Base-by-base conservation (phyloP, 2,888 invertebrate species). In the Choreutis nemorana region DNA sequence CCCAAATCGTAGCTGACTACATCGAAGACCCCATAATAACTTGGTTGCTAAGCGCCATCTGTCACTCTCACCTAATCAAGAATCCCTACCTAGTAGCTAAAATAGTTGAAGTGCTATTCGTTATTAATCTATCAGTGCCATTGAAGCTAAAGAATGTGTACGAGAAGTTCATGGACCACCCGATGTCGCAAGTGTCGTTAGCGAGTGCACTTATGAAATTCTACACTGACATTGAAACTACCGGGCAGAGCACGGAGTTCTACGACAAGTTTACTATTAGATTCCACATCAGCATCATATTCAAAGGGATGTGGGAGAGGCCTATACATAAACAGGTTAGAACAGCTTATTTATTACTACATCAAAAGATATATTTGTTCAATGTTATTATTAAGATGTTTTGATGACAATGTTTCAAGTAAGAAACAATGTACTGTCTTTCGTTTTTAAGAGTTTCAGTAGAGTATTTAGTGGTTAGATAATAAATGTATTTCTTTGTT, bases 201-300 rank as follows among this genome's bases (percentile, higher is more conserved):
- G 92, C 96, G 1, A 90, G 94, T 43, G 89, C 91, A 10, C 82
- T 99, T 21, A 97, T 98, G 95, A 94, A 94, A 70, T 99, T 99
- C 79, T 99, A 99, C 72, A 95, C 97, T 46, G 97, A 97, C 51
- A 94, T 97, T 31, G 98, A 98, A 79, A 93, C 94, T 7, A 98
- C 97, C 6, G 98, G 98, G 6, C 93, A 97, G 44, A 95, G 94
- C 67, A 95, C 94, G 18, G 99, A 99, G 77, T 99, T 99, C 77
- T 99, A 97, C 57, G 98, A 98, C 73, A 99, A 99, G 77, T 99
- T 99, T 71, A 94, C 95, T 7, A 98, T 99, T 49, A 86, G 99
- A 63, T 97, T 97, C 80, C 97, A 97, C 63, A 97, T 99, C 62
- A 97, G 97, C 68, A 87, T 97, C 56, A 94, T 98, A 51, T 85